Evolutionary conservation across 1,140 invertebrate genomes (phyloP), one percentile per base, ranked within the genome.

Genomic region (Nasonia giraulti): DNA sequence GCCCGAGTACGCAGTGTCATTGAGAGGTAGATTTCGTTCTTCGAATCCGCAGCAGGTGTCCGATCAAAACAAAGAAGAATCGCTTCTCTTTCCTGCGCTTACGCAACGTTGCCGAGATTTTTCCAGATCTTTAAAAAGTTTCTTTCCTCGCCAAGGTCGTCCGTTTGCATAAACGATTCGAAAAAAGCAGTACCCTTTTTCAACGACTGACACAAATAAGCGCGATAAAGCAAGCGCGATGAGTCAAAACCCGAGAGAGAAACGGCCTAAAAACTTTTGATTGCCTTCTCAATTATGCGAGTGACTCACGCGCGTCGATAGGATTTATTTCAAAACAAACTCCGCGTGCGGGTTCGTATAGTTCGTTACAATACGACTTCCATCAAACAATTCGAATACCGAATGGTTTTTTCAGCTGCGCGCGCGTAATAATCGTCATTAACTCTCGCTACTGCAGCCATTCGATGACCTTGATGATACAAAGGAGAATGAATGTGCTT

Each of bases 401-500:
- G 17, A 11, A 44, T 75, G 7, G 12, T 23, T 20, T 62, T 62
- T 62, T 62, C 17, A 20, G 6, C 17, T n/a, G 40, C 37, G 33
- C 27, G 20, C n/a, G 17, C 44, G 50, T 44, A 44, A 69, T 40
- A 69, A 69, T 80, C 23, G 4, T 8, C 33, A 80, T 44, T 66
- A 33, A 10, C 0, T 33, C 40, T 44, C 8, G 40, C 40, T 62
- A 20, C 55, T 50, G 23, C n/a, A 66, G 27, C 20, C 23, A 55
- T 69, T 77, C 10, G 27, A 68, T 73, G 82, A 79, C 82, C 82
- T 84, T 84, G 40, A 40, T 10, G 17, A 55, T 77, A 62, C n/a
- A 11, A n/a, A 55, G n/a, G n/a, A 17, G 40, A 71, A 55, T 69
- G 40, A 79, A 27, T 62, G 23, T 12, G 66, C 27, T 33, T n/a